phyloP scores from a whole-genome alignment of 2,113 vertebrate genomes.

The Tympanuchus pallidicinctus region DNA sequence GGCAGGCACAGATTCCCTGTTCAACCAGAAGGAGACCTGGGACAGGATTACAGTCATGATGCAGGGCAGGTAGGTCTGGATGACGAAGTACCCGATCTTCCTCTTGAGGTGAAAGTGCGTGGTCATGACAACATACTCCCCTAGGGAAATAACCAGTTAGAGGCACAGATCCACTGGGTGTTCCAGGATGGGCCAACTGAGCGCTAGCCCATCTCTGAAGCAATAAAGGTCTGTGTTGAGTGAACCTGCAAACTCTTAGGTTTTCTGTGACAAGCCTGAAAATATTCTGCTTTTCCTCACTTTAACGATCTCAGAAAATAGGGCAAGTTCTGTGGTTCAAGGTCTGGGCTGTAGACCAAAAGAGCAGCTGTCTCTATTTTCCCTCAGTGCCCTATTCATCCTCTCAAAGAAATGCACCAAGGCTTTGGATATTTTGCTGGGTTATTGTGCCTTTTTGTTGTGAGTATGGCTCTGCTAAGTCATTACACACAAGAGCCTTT shows the following conservation, averaged over 20 bases:
- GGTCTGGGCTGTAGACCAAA: not conserved
- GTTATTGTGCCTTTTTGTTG: slow-evolving; percentile 18
- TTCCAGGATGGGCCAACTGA: not conserved
- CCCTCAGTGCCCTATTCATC: not conserved
- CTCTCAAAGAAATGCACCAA: not conserved
- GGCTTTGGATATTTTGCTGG: not conserved
- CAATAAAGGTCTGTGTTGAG: not conserved
- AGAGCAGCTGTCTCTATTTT: not conserved
- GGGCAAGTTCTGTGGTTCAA: not conserved
- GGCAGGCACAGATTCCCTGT: slow-evolving; percentile 96
- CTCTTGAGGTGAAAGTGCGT: slow-evolving; percentile 98
- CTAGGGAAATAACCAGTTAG: slow-evolving; percentile 75
- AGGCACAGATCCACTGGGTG: not conserved
- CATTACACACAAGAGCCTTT: slow-evolving; percentile 35
- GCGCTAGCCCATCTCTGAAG: not conserved
- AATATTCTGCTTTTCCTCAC: not conserved
- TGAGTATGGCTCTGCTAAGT: not conserved
- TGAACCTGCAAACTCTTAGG: not conserved
- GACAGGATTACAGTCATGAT: slow-evolving; percentile 99
- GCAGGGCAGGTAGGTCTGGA: slow-evolving; percentile 98
- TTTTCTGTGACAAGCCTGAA: not conserved
- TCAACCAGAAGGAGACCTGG: slow-evolving; percentile 99
- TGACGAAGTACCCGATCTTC: slow-evolving; percentile 99
- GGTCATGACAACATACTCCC: slow-evolving; percentile 99
- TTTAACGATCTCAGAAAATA: not conserved